Percentiles rank a stretch among this genome's conserved stretches.
phyloP scores from a whole-genome alignment of 2,888 invertebrate genomes.

The Tenthredo notha region DNA sequence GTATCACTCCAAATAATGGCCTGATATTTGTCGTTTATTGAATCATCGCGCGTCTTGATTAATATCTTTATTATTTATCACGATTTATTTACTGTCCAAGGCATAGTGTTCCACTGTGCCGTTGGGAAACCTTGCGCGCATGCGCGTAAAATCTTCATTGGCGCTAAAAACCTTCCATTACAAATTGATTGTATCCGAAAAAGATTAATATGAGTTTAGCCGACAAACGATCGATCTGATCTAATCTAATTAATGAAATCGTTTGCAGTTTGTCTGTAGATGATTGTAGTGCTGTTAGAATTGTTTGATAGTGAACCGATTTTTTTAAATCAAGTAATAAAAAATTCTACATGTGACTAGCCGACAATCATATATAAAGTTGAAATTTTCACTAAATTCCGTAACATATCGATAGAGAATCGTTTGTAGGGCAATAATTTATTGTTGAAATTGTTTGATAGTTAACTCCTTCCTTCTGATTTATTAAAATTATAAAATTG shows the following conservation, averaged over 20 bases:
- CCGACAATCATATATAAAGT: conserved; percentile 13
- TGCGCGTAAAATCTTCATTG: no score
- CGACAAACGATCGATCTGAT: no score
- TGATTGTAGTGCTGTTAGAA: conserved; percentile 2
- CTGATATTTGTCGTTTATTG: background rate
- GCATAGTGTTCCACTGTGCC: no score
- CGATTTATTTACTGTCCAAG: background rate
- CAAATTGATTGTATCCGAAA: no score
- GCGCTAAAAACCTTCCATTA: no score
- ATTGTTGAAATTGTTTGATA: conserved; percentile 13
- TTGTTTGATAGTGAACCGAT: conserved; percentile 6
- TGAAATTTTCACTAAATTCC: conserved; percentile 6
- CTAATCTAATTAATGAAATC: background rate
- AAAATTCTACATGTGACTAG: conserved; percentile 23
- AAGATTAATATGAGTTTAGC: no score
- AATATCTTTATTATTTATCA: background rate
- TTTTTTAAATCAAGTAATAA: background rate
- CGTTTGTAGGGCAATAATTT: conserved; percentile 15
- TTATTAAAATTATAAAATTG: background rate
- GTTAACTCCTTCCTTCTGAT: conserved; percentile 1
- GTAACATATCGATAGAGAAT: conserved; percentile 2
- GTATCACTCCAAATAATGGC: background rate
- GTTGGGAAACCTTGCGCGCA: no score
- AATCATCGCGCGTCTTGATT: background rate
- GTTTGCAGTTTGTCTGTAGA: conserved; percentile 12